phyloP scores from a whole-genome alignment of 2,797 vertebrate species.

The Eupleurogrammus muticus region DNA sequence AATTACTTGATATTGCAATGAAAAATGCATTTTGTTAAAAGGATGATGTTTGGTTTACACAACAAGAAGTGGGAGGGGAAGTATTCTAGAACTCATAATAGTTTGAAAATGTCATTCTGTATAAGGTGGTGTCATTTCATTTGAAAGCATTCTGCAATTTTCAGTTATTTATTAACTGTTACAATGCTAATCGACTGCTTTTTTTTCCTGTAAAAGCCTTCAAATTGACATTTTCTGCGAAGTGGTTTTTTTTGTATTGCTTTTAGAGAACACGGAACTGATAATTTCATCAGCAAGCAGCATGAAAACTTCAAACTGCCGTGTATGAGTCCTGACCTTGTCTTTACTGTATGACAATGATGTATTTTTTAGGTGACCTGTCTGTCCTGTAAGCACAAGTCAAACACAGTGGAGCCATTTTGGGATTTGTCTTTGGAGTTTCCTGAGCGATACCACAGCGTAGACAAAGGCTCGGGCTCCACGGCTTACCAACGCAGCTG shows the following conservation, averaged over 20 bases:
- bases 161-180: not conserved
- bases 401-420: conserved; percentile 98
- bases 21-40: not conserved
- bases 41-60: not conserved
- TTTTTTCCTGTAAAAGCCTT: not conserved
- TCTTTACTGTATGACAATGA: not conserved
- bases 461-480: conserved; percentile 88
- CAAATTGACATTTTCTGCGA: not conserved
- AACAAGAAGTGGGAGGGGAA: no score
- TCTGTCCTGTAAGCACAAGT: conserved; percentile 97
- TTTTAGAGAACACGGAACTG: not conserved
- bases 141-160: no score
- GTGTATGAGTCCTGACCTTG: not conserved
- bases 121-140: no score
- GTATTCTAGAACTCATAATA: no score
- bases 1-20: not conserved
- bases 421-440: conserved; percentile 99
- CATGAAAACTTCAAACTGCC: no score
- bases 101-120: no score
- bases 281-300: not conserved
- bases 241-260: not conserved
- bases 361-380: conserved; percentile 90
- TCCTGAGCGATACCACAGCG: conserved; percentile 94
- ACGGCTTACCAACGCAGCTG: conserved; percentile 90
- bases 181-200: not conserved